Base-by-base conservation (phyloP, 2,888 invertebrate species). In the Monochamus alternatus region DNA sequence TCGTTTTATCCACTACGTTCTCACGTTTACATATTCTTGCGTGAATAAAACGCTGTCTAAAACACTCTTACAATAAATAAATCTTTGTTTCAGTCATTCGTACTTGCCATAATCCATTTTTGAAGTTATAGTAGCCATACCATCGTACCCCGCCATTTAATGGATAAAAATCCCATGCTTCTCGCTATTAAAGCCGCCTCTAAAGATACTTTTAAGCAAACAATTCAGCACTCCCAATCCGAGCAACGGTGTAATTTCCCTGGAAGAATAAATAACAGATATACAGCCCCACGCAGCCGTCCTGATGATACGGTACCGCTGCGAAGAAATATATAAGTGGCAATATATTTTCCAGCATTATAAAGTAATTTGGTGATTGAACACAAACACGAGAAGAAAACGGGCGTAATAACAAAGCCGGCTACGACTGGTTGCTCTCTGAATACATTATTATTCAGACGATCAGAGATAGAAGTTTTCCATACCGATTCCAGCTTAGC, bases 381-480 rank as follows among this genome's bases (percentile, higher is more conserved):
- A 85, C 82, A 81, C 82, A 82, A 84, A 83, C 83, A 83, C 80
- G 82, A 80, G 80, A 83, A 78, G 80, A 84, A 84, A 84, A 82
- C 81, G 81, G 79, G 79, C 81, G 82, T 84, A 84, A 83, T 83
- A 84, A 82, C 81, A 83, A 84, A 84, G 81, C 81, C 76, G 79
- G 80, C 79, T 82, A 81, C 80, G 83, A 84, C 84, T 85, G 84
- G 84, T 84, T 85, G 84, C 84, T 84, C 84, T 83, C 83, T 84
- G 84, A 86, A 85, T 85, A 84, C 86, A 87, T 87, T 87, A 87
- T 87, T 87, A 87, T 87, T 86, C 87, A 86, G 86, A 85, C 86
- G 87, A 86, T 87, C 87, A 86, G 86, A 86, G 86, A 86, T 86
- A 87, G 86, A 87, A 87, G 83, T 87, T 87, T 87, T 87, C 87